A percentile compares a stretch with the other conserved stretches of the same genome.
Conservation (phyloP, 92 coral and sea anemone species). For the Palythoa heliodiscus region DNA sequence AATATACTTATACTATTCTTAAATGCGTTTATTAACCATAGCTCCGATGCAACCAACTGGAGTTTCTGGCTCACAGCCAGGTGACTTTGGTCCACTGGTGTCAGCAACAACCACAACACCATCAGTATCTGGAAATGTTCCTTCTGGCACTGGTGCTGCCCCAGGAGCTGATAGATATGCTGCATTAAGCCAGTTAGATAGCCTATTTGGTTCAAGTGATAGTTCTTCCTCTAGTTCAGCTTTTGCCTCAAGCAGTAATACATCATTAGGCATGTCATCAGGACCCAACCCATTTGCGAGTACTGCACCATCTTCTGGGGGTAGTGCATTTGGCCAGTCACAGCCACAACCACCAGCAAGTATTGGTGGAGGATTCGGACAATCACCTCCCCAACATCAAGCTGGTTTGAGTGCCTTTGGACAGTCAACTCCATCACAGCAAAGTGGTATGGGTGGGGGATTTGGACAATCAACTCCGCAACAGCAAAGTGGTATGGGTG, state of each 20-base stretch:
- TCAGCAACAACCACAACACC: slow-evolving; percentile 69
- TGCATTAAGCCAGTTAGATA: slow-evolving; percentile 90
- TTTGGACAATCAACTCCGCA: neutral
- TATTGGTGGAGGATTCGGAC: slow-evolving; percentile 11
- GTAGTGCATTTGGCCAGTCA: slow-evolving; percentile 37
- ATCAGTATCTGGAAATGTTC: slow-evolving; percentile 50
- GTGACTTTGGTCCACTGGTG: slow-evolving; percentile 95
- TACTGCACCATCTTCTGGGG: slow-evolving; percentile 39
- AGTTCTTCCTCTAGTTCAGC: slow-evolving; percentile 68
- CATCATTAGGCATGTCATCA: slow-evolving; percentile 90
- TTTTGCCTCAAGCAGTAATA: slow-evolving; percentile 72
- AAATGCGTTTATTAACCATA: neutral
- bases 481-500: slow-evolving; percentile 7
- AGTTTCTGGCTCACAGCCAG: slow-evolving; percentile 50
- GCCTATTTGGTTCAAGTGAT: slow-evolving; percentile 66
- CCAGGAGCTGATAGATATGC: slow-evolving; percentile 80
- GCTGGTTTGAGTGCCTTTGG: slow-evolving; percentile 35
- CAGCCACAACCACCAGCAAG: slow-evolving; percentile 14
- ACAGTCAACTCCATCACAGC: slow-evolving; percentile 52
- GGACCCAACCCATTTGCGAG: slow-evolving; percentile 96
- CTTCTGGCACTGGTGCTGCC: slow-evolving; percentile 42
- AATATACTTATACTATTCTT: no score
- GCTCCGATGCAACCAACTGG: slow-evolving; percentile 67
- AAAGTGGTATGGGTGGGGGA: neutral
- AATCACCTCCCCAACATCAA: slow-evolving; percentile 9